Percentiles rank a stretch among this genome's conserved stretches.
These are phyloP conservation scores for Pandemis heparana DNA, from an alignment of 2,888 invertebrate genomes.

Conservation along the genomic window DNA sequence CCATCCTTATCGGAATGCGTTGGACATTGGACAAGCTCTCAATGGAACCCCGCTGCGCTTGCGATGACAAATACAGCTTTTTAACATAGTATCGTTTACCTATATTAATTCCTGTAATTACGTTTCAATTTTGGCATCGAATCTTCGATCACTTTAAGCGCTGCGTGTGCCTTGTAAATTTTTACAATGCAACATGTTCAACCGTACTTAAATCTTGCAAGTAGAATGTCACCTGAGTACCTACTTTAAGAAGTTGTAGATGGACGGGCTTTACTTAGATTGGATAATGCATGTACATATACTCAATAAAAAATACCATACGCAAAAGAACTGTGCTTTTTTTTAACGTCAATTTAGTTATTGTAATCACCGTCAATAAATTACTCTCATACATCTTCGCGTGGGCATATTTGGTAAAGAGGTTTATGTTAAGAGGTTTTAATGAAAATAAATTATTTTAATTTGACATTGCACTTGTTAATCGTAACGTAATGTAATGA, in stretches of 20 bases:
- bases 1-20: neutral
- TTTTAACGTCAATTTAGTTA: neutral
- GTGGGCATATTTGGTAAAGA: slow-evolving; percentile 19
- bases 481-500: slow-evolving; percentile 1
- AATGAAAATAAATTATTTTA: slow-evolving; percentile 24
- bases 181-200: too few relatives aligned
- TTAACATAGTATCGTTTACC: slow-evolving; percentile 42
- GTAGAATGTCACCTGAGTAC: too few relatives aligned
- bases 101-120: slow-evolving; percentile 43
- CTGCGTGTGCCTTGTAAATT: too few relatives aligned
- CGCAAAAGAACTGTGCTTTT: too few relatives aligned
- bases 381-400: neutral
- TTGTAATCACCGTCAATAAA: neutral
- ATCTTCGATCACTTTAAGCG: slow-evolving; percentile 12
- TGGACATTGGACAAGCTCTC: neutral
- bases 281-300: too few relatives aligned
- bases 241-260: too few relatives aligned
- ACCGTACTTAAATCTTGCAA: too few relatives aligned
- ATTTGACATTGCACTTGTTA: slow-evolving; percentile 17
- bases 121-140: slow-evolving; percentile 27
- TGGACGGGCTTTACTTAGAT: too few relatives aligned
- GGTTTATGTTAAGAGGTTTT: slow-evolving; percentile 3
- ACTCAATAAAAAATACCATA: too few relatives aligned
- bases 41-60: slow-evolving; percentile 41
- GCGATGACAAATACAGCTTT: slow-evolving; percentile 39